A percentile compares a stretch with the other conserved stretches of the same genome.
phyloP scores from a whole-genome alignment of 2,888 invertebrate species.

The Pteria penguin region DNA sequence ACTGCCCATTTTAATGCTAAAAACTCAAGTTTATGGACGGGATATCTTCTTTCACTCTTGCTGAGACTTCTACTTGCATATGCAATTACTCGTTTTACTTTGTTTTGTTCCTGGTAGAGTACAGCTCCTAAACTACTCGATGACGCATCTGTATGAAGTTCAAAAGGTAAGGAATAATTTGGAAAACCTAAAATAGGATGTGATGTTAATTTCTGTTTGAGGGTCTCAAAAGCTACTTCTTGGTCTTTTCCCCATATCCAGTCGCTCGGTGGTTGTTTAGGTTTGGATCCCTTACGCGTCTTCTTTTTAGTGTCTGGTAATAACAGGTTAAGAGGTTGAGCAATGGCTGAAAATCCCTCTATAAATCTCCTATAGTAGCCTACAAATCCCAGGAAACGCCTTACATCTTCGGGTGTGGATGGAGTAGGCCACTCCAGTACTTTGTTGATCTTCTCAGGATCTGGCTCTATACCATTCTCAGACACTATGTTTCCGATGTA shows the following conservation, averaged over 20 bases:
- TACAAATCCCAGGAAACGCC: slow-evolving; percentile 10
- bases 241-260: not conserved
- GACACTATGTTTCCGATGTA: slow-evolving; percentile 29
- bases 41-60: not conserved
- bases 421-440: not conserved
- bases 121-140: not conserved
- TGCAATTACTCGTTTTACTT: not conserved
- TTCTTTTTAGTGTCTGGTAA: not conserved
- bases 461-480: slow-evolving; percentile 10
- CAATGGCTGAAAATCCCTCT: not conserved
- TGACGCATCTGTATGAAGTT: not conserved
- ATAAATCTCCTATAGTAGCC: not conserved
- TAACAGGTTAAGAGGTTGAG: not conserved
- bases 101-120: not conserved
- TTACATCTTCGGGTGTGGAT: not conserved
- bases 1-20: not conserved
- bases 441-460: not conserved
- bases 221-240: no score
- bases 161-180: not conserved
- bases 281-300: not conserved
- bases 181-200: not conserved
- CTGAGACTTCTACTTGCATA: not conserved
- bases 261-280: not conserved
- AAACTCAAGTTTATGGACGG: not conserved
- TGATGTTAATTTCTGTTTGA: not conserved